These are phyloP conservation scores for Morone saxatilis DNA, from an alignment of 2,113 vertebrate species.

Conservation along the genomic window DNA sequence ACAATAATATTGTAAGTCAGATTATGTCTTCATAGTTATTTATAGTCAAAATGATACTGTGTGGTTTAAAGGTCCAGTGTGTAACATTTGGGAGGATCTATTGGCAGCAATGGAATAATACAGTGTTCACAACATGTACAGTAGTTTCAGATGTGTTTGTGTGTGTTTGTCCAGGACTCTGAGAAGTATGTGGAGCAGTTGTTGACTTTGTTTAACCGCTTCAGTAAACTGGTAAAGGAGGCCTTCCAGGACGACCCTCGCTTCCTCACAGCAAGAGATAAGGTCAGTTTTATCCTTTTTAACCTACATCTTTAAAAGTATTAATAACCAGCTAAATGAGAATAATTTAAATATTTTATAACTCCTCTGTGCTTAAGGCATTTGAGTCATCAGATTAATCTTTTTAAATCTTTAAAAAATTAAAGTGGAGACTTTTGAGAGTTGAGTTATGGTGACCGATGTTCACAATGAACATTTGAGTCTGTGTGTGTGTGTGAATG, in stretches of 20 bases:
- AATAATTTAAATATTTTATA: neutral
- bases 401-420: no score
- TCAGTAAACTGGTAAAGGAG: slow-evolving; percentile 98
- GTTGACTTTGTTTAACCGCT: slow-evolving; percentile 96
- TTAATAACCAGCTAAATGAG: neutral
- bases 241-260: slow-evolving; percentile 98
- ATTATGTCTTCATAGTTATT: no score
- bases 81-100: no score
- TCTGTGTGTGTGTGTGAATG: no score
- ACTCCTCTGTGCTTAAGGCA: neutral
- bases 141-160: neutral
- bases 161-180: slow-evolving; percentile 87
- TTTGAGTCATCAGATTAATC: neutral
- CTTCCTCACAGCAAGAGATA: slow-evolving; percentile 98
- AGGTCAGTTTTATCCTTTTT: slow-evolving; percentile 76
- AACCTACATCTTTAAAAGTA: neutral
- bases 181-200: slow-evolving; percentile 98
- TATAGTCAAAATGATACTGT: no score
- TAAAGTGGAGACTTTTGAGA: no score
- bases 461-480: no score
- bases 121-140: neutral
- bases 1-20: no score
- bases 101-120: no score
- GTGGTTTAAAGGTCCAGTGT: no score
- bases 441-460: no score